Percentiles rank a stretch among this genome's conserved stretches.
Conservation (phyloP, 2,888 invertebrate species). For the Luperina nickerlii region DNA sequence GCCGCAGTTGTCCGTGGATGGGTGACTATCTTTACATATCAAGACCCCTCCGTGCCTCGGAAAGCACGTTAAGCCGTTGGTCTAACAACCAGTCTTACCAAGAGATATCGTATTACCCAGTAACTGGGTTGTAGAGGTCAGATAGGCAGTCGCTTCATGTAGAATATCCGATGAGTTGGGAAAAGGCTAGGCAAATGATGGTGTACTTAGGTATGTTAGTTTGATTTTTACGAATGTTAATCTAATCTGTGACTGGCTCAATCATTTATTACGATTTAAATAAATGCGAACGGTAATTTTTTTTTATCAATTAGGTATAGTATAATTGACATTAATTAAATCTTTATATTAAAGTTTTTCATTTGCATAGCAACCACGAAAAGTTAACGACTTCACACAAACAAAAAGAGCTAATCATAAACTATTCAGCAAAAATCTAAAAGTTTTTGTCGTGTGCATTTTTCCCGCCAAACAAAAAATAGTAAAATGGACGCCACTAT, state of each 20-base stretch:
- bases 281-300: neutral
- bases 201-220: neutral
- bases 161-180: no score
- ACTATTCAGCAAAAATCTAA: conserved; percentile 47
- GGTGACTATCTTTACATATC: no score
- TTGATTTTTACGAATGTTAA: neutral
- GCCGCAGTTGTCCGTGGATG: no score
- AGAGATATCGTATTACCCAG: no score
- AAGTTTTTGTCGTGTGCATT: conserved; percentile 49
- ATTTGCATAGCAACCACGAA: conserved; percentile 30
- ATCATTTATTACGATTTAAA: neutral
- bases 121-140: no score
- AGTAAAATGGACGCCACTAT: conserved; percentile 26
- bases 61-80: no score
- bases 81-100: no score
- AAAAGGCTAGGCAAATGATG: no score
- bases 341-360: conserved; percentile 1
- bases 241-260: neutral
- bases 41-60: no score
- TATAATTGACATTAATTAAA: neutral
- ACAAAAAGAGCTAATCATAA: conserved; percentile 35
- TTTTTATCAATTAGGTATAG: neutral
- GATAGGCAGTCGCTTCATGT: no score
- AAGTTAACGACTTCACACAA: conserved; percentile 28
- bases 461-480: conserved; percentile 51